These are phyloP conservation scores for Dryomyza anilis DNA, from an alignment of 2,888 invertebrate genomes.

Conservation along the genomic window DNA sequence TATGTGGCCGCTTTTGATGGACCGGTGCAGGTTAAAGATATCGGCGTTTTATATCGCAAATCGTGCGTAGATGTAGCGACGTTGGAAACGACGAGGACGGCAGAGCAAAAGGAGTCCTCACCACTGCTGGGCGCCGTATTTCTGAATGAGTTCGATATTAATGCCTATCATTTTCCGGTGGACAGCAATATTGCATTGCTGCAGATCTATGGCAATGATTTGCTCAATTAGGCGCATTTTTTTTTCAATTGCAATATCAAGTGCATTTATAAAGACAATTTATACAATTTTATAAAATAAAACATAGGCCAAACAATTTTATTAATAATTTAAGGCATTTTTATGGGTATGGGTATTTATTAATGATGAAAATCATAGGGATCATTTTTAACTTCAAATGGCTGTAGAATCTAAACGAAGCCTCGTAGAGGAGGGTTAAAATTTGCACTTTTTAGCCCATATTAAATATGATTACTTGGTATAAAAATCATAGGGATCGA, in stretches of 20 bases:
- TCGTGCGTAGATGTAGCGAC: not conserved
- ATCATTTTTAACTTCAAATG: no score
- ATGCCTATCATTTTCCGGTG: slow-evolving; percentile 33
- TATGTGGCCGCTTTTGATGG: slow-evolving; percentile 49
- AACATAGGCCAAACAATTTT: slow-evolving; percentile 2
- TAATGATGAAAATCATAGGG: not conserved
- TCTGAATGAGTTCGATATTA: slow-evolving; percentile 42
- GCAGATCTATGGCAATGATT: slow-evolving; percentile 34
- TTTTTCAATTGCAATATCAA: slow-evolving; percentile 3
- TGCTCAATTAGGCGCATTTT: slow-evolving; percentile 36
- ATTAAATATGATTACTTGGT: no score
- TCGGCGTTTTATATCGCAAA: slow-evolving; percentile 47
- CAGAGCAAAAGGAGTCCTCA: slow-evolving; percentile 32
- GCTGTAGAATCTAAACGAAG: no score
- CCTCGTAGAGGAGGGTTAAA: no score
- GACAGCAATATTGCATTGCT: slow-evolving; percentile 39
- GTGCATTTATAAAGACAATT: slow-evolving; percentile 13
- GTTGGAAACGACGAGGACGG: not conserved
- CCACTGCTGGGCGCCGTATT: slow-evolving; percentile 52
- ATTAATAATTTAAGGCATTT: not conserved
- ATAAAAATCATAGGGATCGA: no score
- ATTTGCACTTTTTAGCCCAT: no score
- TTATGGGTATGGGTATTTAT: not conserved
- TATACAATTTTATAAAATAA: slow-evolving; percentile 11
- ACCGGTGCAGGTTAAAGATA: slow-evolving; percentile 47